These are phyloP conservation scores for Spodoptera litura DNA, from an alignment of 1,140 invertebrate species.

Conservation along the genomic window DNA sequence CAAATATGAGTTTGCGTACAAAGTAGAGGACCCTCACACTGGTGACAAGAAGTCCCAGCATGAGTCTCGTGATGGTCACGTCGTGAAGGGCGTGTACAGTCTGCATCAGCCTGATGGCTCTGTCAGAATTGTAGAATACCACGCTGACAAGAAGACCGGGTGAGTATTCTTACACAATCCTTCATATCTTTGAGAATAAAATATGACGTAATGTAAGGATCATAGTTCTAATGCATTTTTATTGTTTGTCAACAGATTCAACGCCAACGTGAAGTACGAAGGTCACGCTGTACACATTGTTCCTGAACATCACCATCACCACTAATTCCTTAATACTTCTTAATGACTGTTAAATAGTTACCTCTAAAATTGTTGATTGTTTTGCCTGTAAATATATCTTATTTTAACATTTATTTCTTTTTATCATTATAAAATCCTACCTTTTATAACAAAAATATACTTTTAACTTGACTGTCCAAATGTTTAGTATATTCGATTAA, in stretches of 20 bases:
- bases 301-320: constrained; percentile 54
- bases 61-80: not conserved
- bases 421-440: not conserved
- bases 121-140: constrained; percentile 32
- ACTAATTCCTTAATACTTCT: not conserved
- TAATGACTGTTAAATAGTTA: not conserved
- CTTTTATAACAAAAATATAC: not conserved
- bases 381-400: not conserved
- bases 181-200: no score
- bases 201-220: not conserved
- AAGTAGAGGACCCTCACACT: not conserved
- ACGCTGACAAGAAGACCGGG: constrained; percentile 80
- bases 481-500: no score
- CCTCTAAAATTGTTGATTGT: constrained; percentile 2
- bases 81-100: constrained; percentile 6
- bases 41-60: not conserved
- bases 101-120: constrained; percentile 1
- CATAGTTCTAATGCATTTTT: not conserved
- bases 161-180: constrained; percentile 47
- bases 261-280: constrained; percentile 64
- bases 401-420: not conserved
- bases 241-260: constrained; percentile 56
- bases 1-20: constrained; percentile 7
- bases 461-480: not conserved
- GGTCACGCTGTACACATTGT: constrained; percentile 59